Evolutionary conservation across 2,888 invertebrate species (phyloP), one percentile per base, ranked within the genome.

Genomic region (Leptopilina myrica): DNA sequence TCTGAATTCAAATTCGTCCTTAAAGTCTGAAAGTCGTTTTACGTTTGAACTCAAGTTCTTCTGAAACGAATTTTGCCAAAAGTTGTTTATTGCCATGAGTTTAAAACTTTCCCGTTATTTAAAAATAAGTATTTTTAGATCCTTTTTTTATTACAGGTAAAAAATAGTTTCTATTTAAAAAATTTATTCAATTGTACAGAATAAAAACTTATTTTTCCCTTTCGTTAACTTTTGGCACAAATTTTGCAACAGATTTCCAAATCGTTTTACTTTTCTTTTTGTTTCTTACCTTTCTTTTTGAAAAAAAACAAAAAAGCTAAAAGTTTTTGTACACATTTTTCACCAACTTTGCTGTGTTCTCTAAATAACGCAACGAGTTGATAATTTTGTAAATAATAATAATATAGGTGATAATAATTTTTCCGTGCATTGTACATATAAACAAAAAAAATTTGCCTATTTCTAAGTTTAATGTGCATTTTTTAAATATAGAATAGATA

Each of bases 271-370:
- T 69, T n/a, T 20, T 49, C 20, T 26, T 49, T 69, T 33, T 53
- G 8, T 69, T 69, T 26, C 7, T 43, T 43, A 8, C 8, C 8
- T 43, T 43, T 5, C 7, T 43, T 43, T 43, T 43, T 43, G 3
- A 7, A 3, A 43, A 8, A 26, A 26, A 20, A 20, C 20, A 20
- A 20, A 69, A 15, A 69, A 53, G 4, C 26, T 26, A 46, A 53
- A 49, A 69, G 53, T 69, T 67, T 49, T 69, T 69, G 69, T 69
- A 69, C 53, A 69, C 69, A 69, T 53, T 69, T 49, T 69, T 69
- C 53, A 69, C 14, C 53, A 33, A 53, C 53, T 69, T 69, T 69
- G 69, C 26, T 53, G 69, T 69, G 26, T 69, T 69, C 33, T 49
- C 20, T 15, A 14, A 69, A 69, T 69, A 69, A 26, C 69, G 49